Evolutionary conservation across 2,888 invertebrate genomes (phyloP).

Genomic region (Heliconius ismenius): DNA sequence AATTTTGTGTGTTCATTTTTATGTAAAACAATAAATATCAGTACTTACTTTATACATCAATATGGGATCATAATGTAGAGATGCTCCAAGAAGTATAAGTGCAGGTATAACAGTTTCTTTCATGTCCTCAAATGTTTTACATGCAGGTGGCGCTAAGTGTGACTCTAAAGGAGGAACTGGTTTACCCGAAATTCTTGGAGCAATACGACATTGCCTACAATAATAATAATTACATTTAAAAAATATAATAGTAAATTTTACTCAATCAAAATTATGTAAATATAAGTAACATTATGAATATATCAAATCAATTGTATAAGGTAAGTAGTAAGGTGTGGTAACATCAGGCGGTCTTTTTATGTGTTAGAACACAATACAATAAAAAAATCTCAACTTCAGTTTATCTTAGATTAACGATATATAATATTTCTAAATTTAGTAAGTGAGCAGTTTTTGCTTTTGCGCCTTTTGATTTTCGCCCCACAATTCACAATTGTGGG

Average conservation of each 20-base stretch:
- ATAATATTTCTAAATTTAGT: no score
- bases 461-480: no score
- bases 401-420: no score
- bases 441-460: no score
- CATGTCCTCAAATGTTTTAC: slow-evolving; percentile 87
- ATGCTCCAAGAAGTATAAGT: slow-evolving; percentile 91
- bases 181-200: slow-evolving; percentile 85
- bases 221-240: slow-evolving; percentile 7
- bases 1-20: background rate
- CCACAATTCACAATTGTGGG: background rate
- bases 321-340: no score
- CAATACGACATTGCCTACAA: slow-evolving; percentile 87
- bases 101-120: slow-evolving; percentile 91
- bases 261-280: background rate
- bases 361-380: no score
- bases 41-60: slow-evolving; percentile 90
- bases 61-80: slow-evolving; percentile 92
- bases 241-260: background rate
- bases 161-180: slow-evolving; percentile 78
- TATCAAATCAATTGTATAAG: background rate
- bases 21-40: background rate
- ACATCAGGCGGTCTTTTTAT: no score
- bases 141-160: slow-evolving; percentile 84
- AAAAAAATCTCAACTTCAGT: no score
- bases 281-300: background rate